Evolutionary conservation across 1,140 invertebrate species (phyloP).

Genomic region (Aricia agestis): DNA sequence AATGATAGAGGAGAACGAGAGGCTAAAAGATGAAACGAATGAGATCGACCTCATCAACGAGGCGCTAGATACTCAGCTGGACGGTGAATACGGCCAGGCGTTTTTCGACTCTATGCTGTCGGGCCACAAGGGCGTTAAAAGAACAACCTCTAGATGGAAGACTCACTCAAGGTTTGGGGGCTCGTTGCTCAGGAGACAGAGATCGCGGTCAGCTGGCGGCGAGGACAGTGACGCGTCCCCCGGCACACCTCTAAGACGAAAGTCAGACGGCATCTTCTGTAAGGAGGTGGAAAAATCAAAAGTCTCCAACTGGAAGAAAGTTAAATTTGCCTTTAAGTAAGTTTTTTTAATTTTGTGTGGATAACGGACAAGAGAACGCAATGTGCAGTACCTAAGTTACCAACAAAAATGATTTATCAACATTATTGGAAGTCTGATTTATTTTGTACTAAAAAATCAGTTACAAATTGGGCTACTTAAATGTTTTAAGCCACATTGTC

Average conservation of each 20-base stretch:
- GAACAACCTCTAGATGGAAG: slow-evolving; percentile 70
- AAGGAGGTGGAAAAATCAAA: slow-evolving; percentile 74
- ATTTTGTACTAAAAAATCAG: too few species aligned
- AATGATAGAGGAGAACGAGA: slow-evolving; percentile 63
- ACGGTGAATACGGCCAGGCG: slow-evolving; percentile 78
- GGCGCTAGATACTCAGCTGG: slow-evolving; percentile 71
- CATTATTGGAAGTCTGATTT: too few species aligned
- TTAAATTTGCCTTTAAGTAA: slow-evolving; percentile 88
- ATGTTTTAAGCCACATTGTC: too few species aligned
- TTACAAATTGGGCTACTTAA: too few species aligned
- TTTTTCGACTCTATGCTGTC: slow-evolving; percentile 76
- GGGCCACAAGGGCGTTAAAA: slow-evolving; percentile 65
- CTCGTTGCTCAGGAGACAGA: slow-evolving; percentile 66
- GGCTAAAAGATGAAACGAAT: slow-evolving; percentile 51
- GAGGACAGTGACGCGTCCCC: slow-evolving; percentile 65
- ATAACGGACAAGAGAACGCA: too few species aligned
- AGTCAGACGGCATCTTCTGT: slow-evolving; percentile 56
- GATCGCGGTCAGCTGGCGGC: slow-evolving; percentile 69
- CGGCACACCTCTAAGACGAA: slow-evolving; percentile 55
- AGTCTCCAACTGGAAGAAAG: slow-evolving; percentile 88
- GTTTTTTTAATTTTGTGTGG: slow-evolving; percentile 17
- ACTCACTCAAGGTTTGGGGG: slow-evolving; percentile 65
- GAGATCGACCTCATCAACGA: slow-evolving; percentile 65
- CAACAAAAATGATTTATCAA: too few species aligned
- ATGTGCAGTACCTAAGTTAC: too few species aligned